Evolutionary conservation across 2,797 vertebrate genomes (phyloP), one percentile per base, ranked within the genome.

Genomic region (Onychomys torridus): DNA sequence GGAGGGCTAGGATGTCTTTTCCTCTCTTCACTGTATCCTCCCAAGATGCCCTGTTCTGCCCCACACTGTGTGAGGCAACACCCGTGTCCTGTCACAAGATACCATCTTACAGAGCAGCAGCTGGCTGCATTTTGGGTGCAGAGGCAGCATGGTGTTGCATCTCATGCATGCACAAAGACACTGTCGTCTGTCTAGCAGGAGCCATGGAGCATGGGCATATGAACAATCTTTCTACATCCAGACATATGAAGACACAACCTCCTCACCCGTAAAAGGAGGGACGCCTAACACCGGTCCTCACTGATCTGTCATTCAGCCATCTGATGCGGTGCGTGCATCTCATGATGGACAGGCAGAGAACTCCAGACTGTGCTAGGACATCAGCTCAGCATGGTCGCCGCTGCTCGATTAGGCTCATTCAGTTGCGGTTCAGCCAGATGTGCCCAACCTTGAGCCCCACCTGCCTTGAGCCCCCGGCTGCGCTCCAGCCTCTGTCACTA

Each of bases 401-500:
- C n/a, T 32, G 46, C 25, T 69, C 40, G 25, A 23, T 4, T 34
- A 32, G 61, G 55, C 21, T 43, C 32, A 49, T 23, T 65, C 23
- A 79, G 17, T 13, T 61, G 40, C 52, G 43, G 52, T 34, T 55
- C 14, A 57, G 49, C 25, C 49, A 12, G 67, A 46, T 7, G 11
- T 63, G 21, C 12, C 73, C 29, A 63, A 25, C 40, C 57, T 32
- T 46, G 71, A 49, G 52, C 29, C 37, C 61, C 37, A 46, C 55
- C 55, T 19, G 49, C 85, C n/a, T 17, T 37, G 34, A 40, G 14
- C 25, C n/a, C 16, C 67, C n/a, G 37, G n/a, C 46, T 57, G n/a
- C 7, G 2, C n/a, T 55, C 6, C 5, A 25, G 59, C 6, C 59
- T n/a, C 73, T 11, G 2, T 49, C 1, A 3, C 23, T 8, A 4